Conservation (phyloP, 1,140 invertebrate species). For the Neodiprion pinetum region DNA sequence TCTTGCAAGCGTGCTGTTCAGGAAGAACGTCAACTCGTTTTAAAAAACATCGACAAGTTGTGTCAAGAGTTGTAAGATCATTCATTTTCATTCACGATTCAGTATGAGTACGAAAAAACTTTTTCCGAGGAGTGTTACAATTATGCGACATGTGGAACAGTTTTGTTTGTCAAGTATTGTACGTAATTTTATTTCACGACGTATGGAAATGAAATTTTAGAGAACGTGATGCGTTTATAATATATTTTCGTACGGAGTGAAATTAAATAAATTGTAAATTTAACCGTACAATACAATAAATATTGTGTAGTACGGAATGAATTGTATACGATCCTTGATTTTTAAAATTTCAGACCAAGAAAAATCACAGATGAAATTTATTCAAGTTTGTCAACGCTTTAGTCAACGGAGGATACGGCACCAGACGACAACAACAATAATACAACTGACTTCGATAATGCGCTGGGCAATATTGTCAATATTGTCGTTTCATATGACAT, state of each 20-base stretch:
- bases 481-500: slow-evolving; percentile 30
- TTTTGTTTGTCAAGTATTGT: too few species aligned
- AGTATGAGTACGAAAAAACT: not conserved
- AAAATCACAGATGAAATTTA: slow-evolving; percentile 12
- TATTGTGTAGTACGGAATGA: too few species aligned
- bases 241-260: too few species aligned
- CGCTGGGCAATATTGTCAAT: slow-evolving; percentile 24
- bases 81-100: not conserved
- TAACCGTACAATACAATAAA: too few species aligned
- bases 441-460: slow-evolving; percentile 13
- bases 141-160: too few species aligned
- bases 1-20: slow-evolving; percentile 23
- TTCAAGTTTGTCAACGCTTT: slow-evolving; percentile 6
- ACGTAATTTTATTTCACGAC: too few species aligned
- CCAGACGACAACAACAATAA: not conserved
- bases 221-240: too few species aligned
- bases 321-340: not conserved
- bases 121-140: not conserved
- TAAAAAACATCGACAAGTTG: slow-evolving; percentile 23
- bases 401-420: not conserved
- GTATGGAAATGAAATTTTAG: too few species aligned
- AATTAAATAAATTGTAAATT: too few species aligned
- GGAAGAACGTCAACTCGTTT: slow-evolving; percentile 26
- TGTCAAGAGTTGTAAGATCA: slow-evolving; percentile 25
- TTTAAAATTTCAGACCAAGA: not conserved